Evolutionary conservation across 2,113 vertebrate species (phyloP), one percentile per base, ranked within the genome.

Genomic region (Diglossa brunneiventris): DNA sequence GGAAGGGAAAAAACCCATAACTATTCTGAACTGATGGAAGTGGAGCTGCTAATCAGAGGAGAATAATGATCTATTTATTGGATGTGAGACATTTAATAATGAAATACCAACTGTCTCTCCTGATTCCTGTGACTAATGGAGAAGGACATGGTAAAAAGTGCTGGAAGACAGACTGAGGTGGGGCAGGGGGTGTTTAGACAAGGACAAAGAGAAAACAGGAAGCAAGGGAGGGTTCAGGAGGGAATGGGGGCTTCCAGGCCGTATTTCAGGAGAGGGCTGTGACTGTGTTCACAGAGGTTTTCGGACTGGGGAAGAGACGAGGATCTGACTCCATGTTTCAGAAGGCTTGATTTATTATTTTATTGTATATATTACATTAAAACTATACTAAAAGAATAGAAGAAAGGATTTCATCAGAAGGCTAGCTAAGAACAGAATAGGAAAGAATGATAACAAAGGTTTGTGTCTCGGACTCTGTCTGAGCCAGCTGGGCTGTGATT

Each of bases 61-160:
- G 86, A 95, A 92, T 94, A 94, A 92, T 28, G 89, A 91, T 96
- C 73, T 80, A 42, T 95, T 93, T 90, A 92, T 91, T 81, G 87
- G 79, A 78, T 91, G 73, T 26, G 89, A 89, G 85, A 26, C 49
- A 28, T 82, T 83, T 91, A 88, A 88, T 81, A 80, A 91, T 92
- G 83, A 50, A 92, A 95, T 53, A 87, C 72, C 82, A 90, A 91
- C 92, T 94, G 87, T 79, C 91, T 90, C 62, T 56, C 56, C 73
- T 89, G 74, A 95, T 95, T 84, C 81, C 42, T 82, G 56, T 83
- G 83, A 70, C 76, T 92, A 80, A 84, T 75, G 53, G 61, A 46
- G 86, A 93, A 95, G 74, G 84, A 68, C 81, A 49, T 1, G 13
- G 87, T 52, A 30, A 82, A 77, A 84, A 31, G 74, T 4, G 3